Conservation (phyloP, 2,888 invertebrate genomes). For the Folsomia candida region DNA sequence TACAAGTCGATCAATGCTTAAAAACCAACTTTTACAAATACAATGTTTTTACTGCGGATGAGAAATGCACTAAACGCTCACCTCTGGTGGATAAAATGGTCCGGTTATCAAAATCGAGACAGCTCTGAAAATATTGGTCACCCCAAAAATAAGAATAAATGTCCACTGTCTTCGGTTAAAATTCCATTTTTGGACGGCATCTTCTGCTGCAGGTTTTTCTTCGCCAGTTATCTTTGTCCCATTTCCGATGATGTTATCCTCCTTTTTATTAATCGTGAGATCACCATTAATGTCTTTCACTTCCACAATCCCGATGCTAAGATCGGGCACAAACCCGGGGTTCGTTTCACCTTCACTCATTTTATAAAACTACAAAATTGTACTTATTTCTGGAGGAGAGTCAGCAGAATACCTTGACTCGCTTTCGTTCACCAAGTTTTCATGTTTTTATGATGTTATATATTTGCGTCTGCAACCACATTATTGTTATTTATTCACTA, state of each 20-base stretch:
- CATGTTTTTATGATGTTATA: no score
- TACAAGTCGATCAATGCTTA: neutral
- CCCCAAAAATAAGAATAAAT: conserved; percentile 31
- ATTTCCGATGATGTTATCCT: neutral
- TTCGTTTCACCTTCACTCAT: neutral
- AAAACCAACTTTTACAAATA: neutral
- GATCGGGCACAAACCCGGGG: neutral
- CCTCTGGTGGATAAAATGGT: conserved; percentile 41
- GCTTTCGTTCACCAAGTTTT: no score
- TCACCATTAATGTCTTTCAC: neutral
- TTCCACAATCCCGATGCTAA: neutral
- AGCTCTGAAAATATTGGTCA: conserved; percentile 39
- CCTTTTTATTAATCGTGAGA: neutral
- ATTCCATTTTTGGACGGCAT: no score
- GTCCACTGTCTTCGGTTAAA: conserved; percentile 30
- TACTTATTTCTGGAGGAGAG: no score
- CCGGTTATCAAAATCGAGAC: conserved; percentile 27
- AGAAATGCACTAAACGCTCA: no score
- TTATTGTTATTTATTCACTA: no score
- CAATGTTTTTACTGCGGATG: no score
- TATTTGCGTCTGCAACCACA: no score
- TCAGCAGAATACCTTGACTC: no score
- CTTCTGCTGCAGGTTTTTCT: neutral
- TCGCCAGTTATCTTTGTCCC: neutral
- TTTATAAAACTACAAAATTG: no score